Evolutionary conservation across 2,113 vertebrate species (phyloP).

Genomic region (Mirounga angustirostris): DNA sequence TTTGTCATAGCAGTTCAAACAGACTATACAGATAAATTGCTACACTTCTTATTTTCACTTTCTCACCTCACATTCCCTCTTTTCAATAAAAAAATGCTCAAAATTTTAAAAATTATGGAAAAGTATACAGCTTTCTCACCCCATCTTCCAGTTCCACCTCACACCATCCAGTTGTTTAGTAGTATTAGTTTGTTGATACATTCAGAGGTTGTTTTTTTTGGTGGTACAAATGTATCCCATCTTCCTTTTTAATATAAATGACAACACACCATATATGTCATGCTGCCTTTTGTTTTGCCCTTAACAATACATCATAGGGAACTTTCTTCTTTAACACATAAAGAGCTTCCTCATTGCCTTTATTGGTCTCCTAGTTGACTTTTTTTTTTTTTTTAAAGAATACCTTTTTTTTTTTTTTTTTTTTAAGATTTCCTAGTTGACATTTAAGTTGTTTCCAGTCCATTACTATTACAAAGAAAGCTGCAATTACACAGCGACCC

Average conservation of each 20-base stretch:
- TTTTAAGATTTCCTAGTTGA: not conserved
- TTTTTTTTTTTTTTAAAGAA: not conserved
- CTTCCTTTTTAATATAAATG: not conserved
- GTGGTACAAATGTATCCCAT: not conserved
- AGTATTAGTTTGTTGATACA: not conserved
- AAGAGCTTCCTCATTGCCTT: not conserved
- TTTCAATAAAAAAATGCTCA: not conserved
- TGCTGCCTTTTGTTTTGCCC: not conserved
- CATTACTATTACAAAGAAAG: not conserved
- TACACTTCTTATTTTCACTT: not conserved
- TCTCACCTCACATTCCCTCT: not conserved
- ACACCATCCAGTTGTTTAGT: not conserved
- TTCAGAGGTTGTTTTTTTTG: not conserved
- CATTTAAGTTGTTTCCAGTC: not conserved
- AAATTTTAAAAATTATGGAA: not conserved
- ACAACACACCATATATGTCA: not conserved
- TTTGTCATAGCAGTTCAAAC: not conserved
- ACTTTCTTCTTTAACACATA: not conserved
- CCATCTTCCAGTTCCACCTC: not conserved
- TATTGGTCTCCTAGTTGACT: not conserved
- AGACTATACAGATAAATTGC: not conserved
- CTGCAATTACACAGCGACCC: not conserved
- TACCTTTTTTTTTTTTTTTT: too few species aligned
- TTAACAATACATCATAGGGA: not conserved
- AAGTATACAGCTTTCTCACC: not conserved